phyloP scores from a whole-genome alignment of 2,888 invertebrate species.

The Euplagia quadripunctaria region DNA sequence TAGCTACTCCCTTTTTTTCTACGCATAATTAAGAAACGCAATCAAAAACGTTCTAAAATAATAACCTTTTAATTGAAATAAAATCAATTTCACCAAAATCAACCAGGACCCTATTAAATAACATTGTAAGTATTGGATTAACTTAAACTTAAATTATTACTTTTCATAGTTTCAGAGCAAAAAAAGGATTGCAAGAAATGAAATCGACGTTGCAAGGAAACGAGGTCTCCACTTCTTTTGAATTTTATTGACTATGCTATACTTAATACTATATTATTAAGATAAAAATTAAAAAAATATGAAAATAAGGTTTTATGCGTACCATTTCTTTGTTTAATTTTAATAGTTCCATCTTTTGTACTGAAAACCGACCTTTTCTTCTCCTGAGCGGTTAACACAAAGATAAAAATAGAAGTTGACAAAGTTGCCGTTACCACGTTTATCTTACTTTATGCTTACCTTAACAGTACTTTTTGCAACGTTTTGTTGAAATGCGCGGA shows the following conservation, averaged over 20 bases:
- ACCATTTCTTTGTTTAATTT: neutral
- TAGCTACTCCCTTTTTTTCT: too few relatives aligned
- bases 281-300: too few relatives aligned
- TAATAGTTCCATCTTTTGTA: neutral
- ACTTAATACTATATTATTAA: too few relatives aligned
- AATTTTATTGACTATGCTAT: too few relatives aligned
- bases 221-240: neutral
- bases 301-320: too few relatives aligned
- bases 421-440: neutral
- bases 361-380: neutral
- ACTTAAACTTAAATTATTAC: too few relatives aligned
- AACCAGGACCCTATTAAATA: too few relatives aligned
- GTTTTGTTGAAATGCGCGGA: neutral
- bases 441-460: neutral
- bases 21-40: too few relatives aligned
- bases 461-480: neutral
- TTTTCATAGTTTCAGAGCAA: neutral
- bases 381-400: neutral
- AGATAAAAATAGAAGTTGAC: conserved; percentile 8
- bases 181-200: neutral
- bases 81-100: too few relatives aligned
- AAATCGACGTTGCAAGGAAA: neutral
- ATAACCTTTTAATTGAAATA: too few relatives aligned
- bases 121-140: too few relatives aligned
- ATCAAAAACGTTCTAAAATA: too few relatives aligned